These are phyloP conservation scores for Endotricha flammealis DNA, from an alignment of 2,888 invertebrate genomes.

Conservation along the genomic window DNA sequence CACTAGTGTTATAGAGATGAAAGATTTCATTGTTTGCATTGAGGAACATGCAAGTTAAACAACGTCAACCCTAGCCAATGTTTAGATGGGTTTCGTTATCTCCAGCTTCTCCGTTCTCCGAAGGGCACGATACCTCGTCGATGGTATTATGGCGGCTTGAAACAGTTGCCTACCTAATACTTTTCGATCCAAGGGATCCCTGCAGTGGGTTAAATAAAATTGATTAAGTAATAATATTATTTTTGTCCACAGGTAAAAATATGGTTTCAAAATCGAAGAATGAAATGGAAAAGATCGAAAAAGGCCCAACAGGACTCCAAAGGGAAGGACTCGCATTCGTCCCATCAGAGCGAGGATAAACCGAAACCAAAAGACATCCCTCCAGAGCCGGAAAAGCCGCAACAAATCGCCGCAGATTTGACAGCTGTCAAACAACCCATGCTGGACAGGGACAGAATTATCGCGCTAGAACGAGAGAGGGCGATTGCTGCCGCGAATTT, in stretches of 20 bases:
- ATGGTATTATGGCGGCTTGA: too few relatives aligned
- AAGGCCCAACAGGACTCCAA: constrained; percentile 95
- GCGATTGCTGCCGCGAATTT: constrained; percentile 73
- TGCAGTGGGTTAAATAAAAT: too few relatives aligned
- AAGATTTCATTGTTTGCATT: too few relatives aligned
- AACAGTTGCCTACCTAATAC: too few relatives aligned
- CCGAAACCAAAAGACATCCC: constrained; percentile 48
- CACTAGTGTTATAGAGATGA: too few relatives aligned
- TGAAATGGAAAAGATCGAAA: constrained; percentile 99
- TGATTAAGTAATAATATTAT: too few relatives aligned
- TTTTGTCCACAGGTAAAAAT: constrained; percentile 89
- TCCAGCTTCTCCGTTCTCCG: too few relatives aligned
- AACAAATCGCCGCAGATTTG: constrained; percentile 60
- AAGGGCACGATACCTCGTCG: too few relatives aligned
- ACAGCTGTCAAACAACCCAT: constrained; percentile 69
- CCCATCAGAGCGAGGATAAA: constrained; percentile 55
- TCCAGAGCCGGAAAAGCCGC: constrained; percentile 49
- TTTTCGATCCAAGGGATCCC: too few relatives aligned
- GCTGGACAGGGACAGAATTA: constrained; percentile 71
- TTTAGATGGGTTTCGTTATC: too few relatives aligned
- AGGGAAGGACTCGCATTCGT: constrained; percentile 54
- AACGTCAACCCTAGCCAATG: too few relatives aligned
- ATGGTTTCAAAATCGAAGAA: constrained; percentile 98
- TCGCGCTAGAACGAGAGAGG: constrained; percentile 65
- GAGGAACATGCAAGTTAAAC: too few relatives aligned